Evolutionary conservation across 2,888 invertebrate species (phyloP), one percentile per base, ranked within the genome.

Genomic region (Cephalotes varians): DNA sequence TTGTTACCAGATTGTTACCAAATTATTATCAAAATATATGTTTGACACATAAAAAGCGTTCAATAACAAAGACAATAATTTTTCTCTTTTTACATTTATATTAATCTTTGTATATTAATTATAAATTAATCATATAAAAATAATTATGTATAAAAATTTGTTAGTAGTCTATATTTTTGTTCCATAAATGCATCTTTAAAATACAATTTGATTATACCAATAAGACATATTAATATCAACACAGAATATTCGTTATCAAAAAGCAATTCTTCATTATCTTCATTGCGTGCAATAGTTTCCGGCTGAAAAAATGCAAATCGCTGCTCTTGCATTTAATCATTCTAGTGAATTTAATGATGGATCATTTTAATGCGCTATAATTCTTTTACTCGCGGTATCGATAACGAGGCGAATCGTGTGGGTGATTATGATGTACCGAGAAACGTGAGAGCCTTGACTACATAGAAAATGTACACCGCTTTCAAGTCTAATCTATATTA

Each of bases 281-380:
- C 7, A 34, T 47, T 10, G 21, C 1, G 12, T 72, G 28, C 7
- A 5, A 72, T 58, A 25, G 15, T 25, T 64, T 40, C 62, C 40
- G 37, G 21, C 21, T 37, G 15, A 60, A 21, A 49, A 74, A 76
- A 49, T 74, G 25, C 7, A 74, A 65, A 76, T 65, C 9, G n/a
- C 12, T 37, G 4, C 25, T 0, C 0, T 74, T 21, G 15, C 21
- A 12, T 40, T 25, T 40, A 25, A 34, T 34, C n/a, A 4, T 34
- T 31, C 47, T 25, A 34, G 37, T 37, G 25, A 74, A 74, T 64
- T 77, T 54, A 76, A 65, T 51, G 54, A 77, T 44, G 34, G 21
- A 77, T 76, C 37, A 67, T 54, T 67, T 76, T 54, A 67, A 67
- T 49, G 54, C 21, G 54, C 54, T 54, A 49, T 54, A 67, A 77